These are phyloP conservation scores for Mellivora capensis DNA, from an alignment of 2,113 vertebrate genomes.

Conservation along the genomic window DNA sequence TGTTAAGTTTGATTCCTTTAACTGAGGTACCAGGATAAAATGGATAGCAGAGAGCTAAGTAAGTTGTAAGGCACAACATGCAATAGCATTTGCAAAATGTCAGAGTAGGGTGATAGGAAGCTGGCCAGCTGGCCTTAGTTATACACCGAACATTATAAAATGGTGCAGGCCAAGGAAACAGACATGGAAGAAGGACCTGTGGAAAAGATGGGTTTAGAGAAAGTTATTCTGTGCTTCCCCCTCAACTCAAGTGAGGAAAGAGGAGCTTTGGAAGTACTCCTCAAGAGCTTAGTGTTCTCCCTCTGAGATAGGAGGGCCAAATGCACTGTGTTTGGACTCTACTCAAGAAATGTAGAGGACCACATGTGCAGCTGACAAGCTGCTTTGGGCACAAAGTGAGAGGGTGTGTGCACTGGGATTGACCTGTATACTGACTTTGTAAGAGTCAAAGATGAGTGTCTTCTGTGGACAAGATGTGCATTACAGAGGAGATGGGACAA, in stretches of 20 bases:
- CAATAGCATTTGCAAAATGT: background rate
- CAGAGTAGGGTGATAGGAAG: background rate
- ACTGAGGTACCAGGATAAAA: background rate
- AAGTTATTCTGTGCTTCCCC: background rate
- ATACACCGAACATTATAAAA: background rate
- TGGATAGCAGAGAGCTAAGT: background rate
- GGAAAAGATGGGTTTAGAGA: background rate
- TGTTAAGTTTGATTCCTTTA: background rate
- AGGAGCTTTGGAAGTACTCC: background rate
- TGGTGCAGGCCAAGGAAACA: accelerated
- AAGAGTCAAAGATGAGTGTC: background rate
- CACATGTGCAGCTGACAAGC: background rate
- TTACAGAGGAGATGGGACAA: background rate
- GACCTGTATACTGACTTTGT: background rate
- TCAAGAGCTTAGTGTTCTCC: background rate
- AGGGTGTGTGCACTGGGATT: background rate
- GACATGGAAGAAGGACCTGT: background rate
- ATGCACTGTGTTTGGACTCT: background rate
- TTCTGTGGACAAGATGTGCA: background rate
- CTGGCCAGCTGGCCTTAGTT: background rate
- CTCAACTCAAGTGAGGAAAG: background rate
- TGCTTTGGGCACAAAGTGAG: background rate
- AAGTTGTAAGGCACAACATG: background rate
- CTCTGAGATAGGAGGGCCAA: background rate
- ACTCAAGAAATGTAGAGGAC: background rate